A percentile compares a stretch with the other conserved stretches of the same genome.
phyloP scores from a whole-genome alignment of 2,113 vertebrate genomes.

The Sturnira hondurensis region DNA sequence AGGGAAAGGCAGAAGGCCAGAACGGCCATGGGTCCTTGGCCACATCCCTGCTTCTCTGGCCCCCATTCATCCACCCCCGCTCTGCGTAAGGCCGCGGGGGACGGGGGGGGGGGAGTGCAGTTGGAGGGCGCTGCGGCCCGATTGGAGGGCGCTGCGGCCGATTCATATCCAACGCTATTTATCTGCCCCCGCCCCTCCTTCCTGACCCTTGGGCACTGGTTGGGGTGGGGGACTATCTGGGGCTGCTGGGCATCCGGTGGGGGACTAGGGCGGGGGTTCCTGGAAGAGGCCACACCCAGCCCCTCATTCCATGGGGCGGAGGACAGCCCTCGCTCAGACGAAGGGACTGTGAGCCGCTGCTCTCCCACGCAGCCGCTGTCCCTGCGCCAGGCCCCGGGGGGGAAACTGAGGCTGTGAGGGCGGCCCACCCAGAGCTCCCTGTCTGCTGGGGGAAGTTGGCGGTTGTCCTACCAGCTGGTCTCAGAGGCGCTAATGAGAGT shows the following conservation, averaged over 20 bases:
- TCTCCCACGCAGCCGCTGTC: conserved; percentile 60
- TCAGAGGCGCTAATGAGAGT: conserved; percentile 70
- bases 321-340: neutral
- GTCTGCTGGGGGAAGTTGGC: conserved; percentile 54
- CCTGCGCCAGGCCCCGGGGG: conserved; percentile 51
- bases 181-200: neutral
- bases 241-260: conserved; percentile 25
- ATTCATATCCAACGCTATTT: neutral
- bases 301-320: conserved; percentile 27
- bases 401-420: conserved; percentile 70
- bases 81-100: neutral
- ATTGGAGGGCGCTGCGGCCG: neutral
- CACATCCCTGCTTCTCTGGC: neutral
- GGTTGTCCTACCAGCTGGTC: conserved; percentile 64
- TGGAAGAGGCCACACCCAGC: conserved; percentile 52
- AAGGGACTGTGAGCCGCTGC: neutral
- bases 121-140: neutral
- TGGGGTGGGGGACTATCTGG: neutral
- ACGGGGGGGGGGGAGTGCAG: too few relatives aligned
- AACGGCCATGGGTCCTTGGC: neutral
- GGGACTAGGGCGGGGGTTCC: conserved; percentile 34
- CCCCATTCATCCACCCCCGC: neutral
- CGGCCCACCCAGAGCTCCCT: conserved; percentile 63
- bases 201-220: neutral
- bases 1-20: neutral